phyloP scores from a whole-genome alignment of 2,797 vertebrate genomes.

The Lycodopsis pacificus region DNA sequence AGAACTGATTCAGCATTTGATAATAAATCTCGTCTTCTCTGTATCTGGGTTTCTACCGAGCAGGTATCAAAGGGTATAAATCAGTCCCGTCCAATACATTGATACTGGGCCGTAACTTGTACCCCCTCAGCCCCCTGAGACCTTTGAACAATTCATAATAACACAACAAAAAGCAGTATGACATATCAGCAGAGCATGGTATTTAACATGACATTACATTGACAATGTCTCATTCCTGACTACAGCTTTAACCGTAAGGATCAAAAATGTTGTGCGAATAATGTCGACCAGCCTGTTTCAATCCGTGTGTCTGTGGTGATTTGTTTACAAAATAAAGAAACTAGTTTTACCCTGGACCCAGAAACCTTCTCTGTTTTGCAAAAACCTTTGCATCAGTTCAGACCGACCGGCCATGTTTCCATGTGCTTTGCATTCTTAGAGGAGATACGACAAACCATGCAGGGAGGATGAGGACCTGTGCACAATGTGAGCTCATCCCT shows the following conservation, averaged over 20 bases:
- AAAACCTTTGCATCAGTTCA: constrained; percentile 29
- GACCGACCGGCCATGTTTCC: constrained; percentile 6
- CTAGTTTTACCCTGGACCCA: background rate
- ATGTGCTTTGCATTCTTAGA: constrained; percentile 58
- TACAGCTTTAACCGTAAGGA: background rate
- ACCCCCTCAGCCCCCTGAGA: too few relatives aligned
- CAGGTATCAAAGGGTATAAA: background rate
- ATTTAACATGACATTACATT: background rate
- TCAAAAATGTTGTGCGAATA: background rate
- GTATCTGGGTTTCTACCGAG: background rate
- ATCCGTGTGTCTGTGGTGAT: constrained; percentile 1
- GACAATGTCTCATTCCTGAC: background rate
- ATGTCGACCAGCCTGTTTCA: background rate
- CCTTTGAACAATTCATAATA: background rate
- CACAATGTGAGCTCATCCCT: background rate
- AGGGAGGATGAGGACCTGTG: background rate
- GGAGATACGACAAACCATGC: background rate
- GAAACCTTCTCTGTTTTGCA: constrained; percentile 28
- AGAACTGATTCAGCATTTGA: background rate
- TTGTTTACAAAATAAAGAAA: constrained; percentile 30
- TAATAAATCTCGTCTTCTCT: background rate
- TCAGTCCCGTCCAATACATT: too few relatives aligned
- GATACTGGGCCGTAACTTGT: too few relatives aligned
- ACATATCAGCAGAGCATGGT: background rate
- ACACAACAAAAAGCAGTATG: background rate